Base-by-base conservation (phyloP, 2,888 invertebrate genomes). In the Tupiocoris notatus region DNA sequence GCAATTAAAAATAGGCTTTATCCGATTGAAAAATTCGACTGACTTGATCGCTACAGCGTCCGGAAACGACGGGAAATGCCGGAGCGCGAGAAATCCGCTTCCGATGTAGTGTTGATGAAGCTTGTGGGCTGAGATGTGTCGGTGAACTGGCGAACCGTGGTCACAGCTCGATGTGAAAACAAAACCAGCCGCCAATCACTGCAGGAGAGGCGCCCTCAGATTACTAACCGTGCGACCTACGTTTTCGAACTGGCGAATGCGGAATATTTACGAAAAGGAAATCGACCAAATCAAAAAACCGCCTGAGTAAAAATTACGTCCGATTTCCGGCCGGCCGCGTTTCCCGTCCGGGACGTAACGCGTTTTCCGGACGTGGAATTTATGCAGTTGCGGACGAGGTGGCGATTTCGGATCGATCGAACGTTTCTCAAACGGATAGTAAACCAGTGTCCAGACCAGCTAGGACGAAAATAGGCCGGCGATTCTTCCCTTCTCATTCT, bases 391-490 rank as follows among this genome's bases (percentile, higher is more conserved):
- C n/a, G n/a, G n/a, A n/a, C n/a, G n/a, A n/a, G n/a, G n/a, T n/a
- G n/a, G n/a, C n/a, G n/a, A n/a, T n/a, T n/a, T n/a, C n/a, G 17
- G 39, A 18, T 1, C 39, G 1, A 39, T 59, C 7, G 39, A 24
- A 73, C 62, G 73, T 73, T 73, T 39, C 25, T 63, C 23, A 73
- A 73, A 73, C 73, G 65, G 75, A 9, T 75, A 75, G 65, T 66
- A 66, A 75, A 54, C 66, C 39, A 65, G 39, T 70, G 76, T 76
- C 76, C 76, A 76, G 76, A 76, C 76, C 76, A 61, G 76, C 67
- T 67, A 68, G 65, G 62, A 76, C 76, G 23, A 39, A 68, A 76
- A 76, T 76, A 76, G 68, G 62, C 20, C 63, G 65, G 25, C 25
- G 57, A 58, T 59, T 66, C 56, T 57, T 57, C 66, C 75, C 66